Base-by-base conservation (phyloP, 2,797 vertebrate genomes). In the Sebastes kiyomatsui region DNA sequence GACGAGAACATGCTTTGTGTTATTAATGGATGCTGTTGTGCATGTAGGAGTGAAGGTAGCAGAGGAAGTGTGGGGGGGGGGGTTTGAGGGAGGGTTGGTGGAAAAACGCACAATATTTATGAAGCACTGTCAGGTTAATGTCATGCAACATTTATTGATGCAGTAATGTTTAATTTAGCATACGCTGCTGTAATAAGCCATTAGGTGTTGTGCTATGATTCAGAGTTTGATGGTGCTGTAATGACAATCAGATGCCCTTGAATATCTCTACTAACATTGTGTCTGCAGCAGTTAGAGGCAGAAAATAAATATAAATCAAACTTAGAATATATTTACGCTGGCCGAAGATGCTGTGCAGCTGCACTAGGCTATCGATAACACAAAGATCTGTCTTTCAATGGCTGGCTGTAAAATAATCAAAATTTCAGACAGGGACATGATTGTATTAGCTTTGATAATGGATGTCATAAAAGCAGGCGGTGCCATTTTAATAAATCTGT, bases 101-200 rank as follows among this genome's bases (percentile, higher is more conserved):
- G 54, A 85, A 83, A 58, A 92, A 87, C 14, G 79, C 92, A 85
- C 80, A 92, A 90, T 95, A 95, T 95, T 95, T 95, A 94, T 92
- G 91, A 91, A 94, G 90, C 86, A 54, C 88, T 93, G 91, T 92
- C 93, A 95, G 91, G 91, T 95, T 94, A 92, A 95, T 95, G 88
- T 91, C 91, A 93, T 93, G 92, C 90, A 94, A 92, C 94, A 94
- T 93, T 95, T 93, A 96, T 94, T 85, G 91, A 92, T 80, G 92
- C 88, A 85, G 87, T 93, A 92, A 93, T 96, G 93, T 94, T 95
- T 94, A 94, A 95, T 95, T 95, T 94, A 94, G 88, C 92, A 91
- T 93, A 93, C 89, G 79, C 87, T 90, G 70, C 84, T 89, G 87
- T 90, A 92, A 95, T 90, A 94, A 94, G 90, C 93, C 90, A 93